Evolutionary conservation across 2,888 invertebrate genomes (phyloP).

Genomic region (Crematogaster levior): DNA sequence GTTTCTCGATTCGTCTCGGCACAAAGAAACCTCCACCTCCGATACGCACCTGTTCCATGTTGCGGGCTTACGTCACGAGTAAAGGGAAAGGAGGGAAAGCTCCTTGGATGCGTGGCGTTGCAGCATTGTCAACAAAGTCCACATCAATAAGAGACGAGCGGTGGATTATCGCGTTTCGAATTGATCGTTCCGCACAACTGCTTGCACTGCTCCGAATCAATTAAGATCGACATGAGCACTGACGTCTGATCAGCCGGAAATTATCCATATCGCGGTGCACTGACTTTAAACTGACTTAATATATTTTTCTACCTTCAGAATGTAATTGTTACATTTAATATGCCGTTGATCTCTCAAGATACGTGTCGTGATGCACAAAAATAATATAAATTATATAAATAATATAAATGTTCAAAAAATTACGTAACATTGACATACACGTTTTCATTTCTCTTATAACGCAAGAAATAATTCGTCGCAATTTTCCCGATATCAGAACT

Average conservation of each 20-base stretch:
- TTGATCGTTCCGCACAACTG: background rate
- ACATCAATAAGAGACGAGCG: slow-evolving; percentile 27
- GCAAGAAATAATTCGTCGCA: background rate
- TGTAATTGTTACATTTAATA: background rate
- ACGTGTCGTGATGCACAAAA: background rate
- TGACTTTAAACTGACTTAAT: slow-evolving; percentile 4
- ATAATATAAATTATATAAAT: background rate
- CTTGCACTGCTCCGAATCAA: background rate
- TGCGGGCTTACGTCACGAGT: slow-evolving; percentile 33
- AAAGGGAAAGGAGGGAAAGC: slow-evolving; percentile 31
- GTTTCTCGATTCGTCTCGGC: slow-evolving; percentile 40
- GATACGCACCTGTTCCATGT: slow-evolving; percentile 46
- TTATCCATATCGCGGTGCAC: background rate
- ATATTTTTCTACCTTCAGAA: background rate
- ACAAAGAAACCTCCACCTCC: slow-evolving; percentile 22
- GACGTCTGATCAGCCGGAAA: background rate
- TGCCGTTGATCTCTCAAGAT: background rate
- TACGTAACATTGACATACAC: background rate
- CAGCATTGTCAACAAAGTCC: slow-evolving; percentile 28
- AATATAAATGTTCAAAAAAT: background rate
- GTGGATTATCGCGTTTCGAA: slow-evolving; percentile 52
- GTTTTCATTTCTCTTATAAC: background rate
- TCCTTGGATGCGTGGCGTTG: slow-evolving; percentile 24
- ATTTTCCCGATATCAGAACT: too few relatives aligned
- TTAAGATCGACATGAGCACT: background rate